A percentile compares a stretch with the other conserved stretches of the same genome.
Conservation (phyloP, 2,113 vertebrate genomes). For the Crotophaga sulcirostris region DNA sequence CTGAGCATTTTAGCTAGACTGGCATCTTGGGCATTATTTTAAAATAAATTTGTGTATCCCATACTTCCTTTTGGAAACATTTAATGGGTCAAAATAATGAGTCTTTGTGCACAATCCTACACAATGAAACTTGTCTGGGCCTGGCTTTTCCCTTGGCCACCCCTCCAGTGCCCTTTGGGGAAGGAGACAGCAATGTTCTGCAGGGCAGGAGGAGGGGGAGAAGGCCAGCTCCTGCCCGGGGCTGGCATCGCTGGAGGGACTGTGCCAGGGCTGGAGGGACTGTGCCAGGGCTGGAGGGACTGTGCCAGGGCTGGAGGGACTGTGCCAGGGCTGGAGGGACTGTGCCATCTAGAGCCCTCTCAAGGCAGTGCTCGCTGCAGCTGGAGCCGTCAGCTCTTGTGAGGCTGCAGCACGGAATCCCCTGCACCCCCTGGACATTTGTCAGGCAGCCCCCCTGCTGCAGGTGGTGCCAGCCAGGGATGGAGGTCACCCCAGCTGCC, state of each 20-base stretch:
- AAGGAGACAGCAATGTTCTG: not conserved
- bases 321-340: conserved; percentile 41
- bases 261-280: too few relatives aligned
- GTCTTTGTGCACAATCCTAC: conserved; percentile 11
- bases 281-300: too few relatives aligned
- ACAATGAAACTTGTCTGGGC: not conserved
- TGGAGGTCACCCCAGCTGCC: not conserved
- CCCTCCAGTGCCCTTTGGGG: not conserved
- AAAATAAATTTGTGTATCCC: not conserved
- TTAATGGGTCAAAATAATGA: not conserved
- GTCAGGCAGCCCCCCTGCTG: accelerated
- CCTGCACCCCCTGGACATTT: accelerated
- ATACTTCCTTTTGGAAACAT: not conserved
- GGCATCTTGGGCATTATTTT: not conserved
- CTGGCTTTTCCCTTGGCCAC: not conserved
- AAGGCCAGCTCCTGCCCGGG: not conserved
- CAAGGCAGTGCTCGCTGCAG: not conserved
- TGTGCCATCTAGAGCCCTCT: conserved; percentile 56
- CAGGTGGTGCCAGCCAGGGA: not conserved
- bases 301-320: too few relatives aligned
- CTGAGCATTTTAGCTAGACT: not conserved
- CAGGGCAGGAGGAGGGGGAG: not conserved
- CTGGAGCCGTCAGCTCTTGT: not conserved
- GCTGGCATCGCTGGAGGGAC: conserved; percentile 35
- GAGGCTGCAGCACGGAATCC: not conserved